Evolutionary conservation across 2,888 invertebrate species (phyloP).

Genomic region (Entomobrya multifasciata): DNA sequence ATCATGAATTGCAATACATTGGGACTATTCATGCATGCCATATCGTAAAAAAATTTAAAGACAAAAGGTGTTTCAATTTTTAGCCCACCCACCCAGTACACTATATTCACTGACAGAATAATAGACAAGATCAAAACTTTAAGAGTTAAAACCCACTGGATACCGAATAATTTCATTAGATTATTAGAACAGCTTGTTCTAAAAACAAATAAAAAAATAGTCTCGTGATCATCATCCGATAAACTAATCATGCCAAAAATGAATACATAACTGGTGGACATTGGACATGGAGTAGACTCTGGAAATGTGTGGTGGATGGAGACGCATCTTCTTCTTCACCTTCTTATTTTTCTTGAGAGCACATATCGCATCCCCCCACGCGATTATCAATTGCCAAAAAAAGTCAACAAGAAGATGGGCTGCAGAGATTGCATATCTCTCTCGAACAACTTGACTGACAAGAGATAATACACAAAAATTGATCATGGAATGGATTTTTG

Average conservation of each 20-base stretch:
- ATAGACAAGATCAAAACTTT: too few species aligned
- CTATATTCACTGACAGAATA: not conserved
- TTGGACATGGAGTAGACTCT: too few species aligned
- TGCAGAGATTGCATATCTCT: slow-evolving; percentile 50
- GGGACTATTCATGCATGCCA: too few species aligned
- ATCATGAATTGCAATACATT: too few species aligned
- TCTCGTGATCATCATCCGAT: slow-evolving; percentile 2
- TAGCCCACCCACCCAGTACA: slow-evolving; percentile 45
- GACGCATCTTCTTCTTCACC: slow-evolving; percentile 62
- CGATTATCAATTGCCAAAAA: slow-evolving; percentile 67
- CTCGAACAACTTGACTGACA: not conserved
- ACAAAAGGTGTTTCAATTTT: slow-evolving; percentile 29
- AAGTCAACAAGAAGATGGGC: slow-evolving; percentile 32
- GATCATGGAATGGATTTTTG: slow-evolving; percentile 14
- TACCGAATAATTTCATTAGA: not conserved
- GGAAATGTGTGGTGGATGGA: too few species aligned
- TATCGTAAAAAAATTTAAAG: slow-evolving; percentile 21
- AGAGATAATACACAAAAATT: slow-evolving; percentile 49
- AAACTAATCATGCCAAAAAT: slow-evolving; percentile 13
- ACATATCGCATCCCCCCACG: slow-evolving; percentile 64
- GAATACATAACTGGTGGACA: too few species aligned
- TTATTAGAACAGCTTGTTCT: not conserved
- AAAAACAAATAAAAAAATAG: not conserved
- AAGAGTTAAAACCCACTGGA: too few species aligned
- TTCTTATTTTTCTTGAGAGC: not conserved